Evolutionary conservation across 2,888 invertebrate species (phyloP), one percentile per base, ranked within the genome.

Genomic region (Anoplius nigerrimus): DNA sequence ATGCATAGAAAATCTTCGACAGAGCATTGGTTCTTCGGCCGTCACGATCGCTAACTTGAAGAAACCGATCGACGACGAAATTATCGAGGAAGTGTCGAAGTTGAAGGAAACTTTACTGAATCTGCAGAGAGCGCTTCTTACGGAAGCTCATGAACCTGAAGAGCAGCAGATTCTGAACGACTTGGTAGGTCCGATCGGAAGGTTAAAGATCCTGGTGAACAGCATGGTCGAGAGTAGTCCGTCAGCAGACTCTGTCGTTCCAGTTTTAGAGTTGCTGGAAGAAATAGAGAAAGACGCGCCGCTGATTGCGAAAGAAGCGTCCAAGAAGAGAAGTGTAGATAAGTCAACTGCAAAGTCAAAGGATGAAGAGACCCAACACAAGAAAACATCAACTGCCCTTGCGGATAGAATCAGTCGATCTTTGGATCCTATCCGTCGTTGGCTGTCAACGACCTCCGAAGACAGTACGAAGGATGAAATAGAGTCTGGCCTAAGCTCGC

Each of bases 251-350:
- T 46, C 60, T 0, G 69, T 82, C n/a, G 60, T 74, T 5, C 68
- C 80, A 0, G 62, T 87, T 16, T 42, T 85, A 2, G 76, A 84
- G 52, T 64, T 86, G n/a, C 61, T 87, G 3, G 84, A 85, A 63
- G 86, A 85, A 43, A 82, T 87, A 42, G 82, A 84, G 52, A 84
- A 82, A 45, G 83, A 84, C 53, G 66, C 77, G 0, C 72, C 81
- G 4, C 27, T 84, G 48, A 76, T 84, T 4, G 75, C 81, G 0
- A 82, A 82, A 64, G 83, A 83, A 64, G 71, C 79, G 0, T 66
- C 80, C 8, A 84, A 84, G 66, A 72, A 61, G 43, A 81, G 76
- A 56, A 66, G 64, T 0, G 66, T 54, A 22, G 72, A 74, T 52
- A 66, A 72, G 51, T 34, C 57, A 3, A 54, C 22, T 27, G 22